Base-by-base conservation (phyloP, 2,113 vertebrate species). In the Oreochromis tanganicae region DNA sequence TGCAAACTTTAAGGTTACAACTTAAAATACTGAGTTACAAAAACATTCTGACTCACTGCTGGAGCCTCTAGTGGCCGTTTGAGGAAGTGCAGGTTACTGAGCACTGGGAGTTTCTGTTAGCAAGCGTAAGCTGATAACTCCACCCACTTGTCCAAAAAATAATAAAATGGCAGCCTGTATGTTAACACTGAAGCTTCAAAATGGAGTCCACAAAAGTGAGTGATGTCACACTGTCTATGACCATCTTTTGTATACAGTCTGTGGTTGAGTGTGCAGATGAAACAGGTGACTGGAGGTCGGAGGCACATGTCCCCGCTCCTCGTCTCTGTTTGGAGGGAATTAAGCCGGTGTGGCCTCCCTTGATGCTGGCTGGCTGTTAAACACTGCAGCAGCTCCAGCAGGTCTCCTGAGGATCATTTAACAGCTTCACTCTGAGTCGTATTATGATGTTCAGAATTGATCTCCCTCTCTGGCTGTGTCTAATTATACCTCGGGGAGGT, bases 401-500 rank as follows among this genome's bases (percentile, higher is more conserved):
- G 7, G 17, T 52, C 94, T 93, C 90, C 81, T 14, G 92, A 89
- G 92, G n/a, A 88, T 82, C 83, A 54, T 57, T 84, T 85, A 93
- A 90, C 91, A 88, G 88, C 93, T 90, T 90, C 83, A 82, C 91
- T 94, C 89, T 48, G 73, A 84, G 90, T 89, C 80, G 38, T 43
- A 55, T 86, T 84, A 91, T 88, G 90, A 91, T 89, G 91, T 87
- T 89, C 82, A 63, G 36, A 48, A 92, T 91, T 92, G 93, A 95
- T 92, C 91, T 85, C 81, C 80, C 79, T 88, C 85, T 78, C 75
- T 80, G 88, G 88, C 71, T 85, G 75, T 50, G 73, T 87, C 86
- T 94, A 94, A 95, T 94, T 85, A 94, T 63, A 71, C 91, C 94
- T 92, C 24, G 4, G 92, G 92, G 91, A 95, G 82, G 81, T 52